Percentiles rank a stretch among this genome's conserved stretches.
Conservation (phyloP, 2,888 invertebrate genomes). For the Auanema sp. region DNA sequence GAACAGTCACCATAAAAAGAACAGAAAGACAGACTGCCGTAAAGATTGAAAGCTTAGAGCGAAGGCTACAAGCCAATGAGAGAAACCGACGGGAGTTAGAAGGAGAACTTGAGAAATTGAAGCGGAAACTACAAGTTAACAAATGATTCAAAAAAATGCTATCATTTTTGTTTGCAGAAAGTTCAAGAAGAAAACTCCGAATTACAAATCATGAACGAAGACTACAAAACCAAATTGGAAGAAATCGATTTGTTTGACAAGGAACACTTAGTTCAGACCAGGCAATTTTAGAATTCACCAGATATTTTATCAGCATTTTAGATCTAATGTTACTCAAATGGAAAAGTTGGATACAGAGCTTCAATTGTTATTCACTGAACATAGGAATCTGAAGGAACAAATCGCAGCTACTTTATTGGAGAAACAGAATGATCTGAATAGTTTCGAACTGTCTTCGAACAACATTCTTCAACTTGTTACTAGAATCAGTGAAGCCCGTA, state of each 20-base stretch:
- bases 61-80: conserved; percentile 35
- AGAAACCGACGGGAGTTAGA: conserved; percentile 35
- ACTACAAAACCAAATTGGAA: too few relatives aligned
- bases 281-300: too few relatives aligned
- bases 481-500: conserved; percentile 14
- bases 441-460: conserved; percentile 5
- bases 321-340: too few relatives aligned
- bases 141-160: too few relatives aligned
- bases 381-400: conserved; percentile 15
- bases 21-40: conserved; percentile 38
- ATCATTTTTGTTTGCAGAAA: too few relatives aligned
- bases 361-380: conserved; percentile 7
- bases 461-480: conserved; percentile 17
- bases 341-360: too few relatives aligned
- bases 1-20: conserved; percentile 32
- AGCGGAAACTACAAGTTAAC: conserved; percentile 10
- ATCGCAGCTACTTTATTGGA: conserved; percentile 5
- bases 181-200: too few relatives aligned
- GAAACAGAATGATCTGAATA: background rate
- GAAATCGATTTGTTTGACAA: too few relatives aligned
- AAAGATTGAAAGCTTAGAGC: conserved; percentile 38
- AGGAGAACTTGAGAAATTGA: conserved; percentile 38
- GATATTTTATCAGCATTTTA: too few relatives aligned
- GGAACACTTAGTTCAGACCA: too few relatives aligned
- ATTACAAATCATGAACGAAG: too few relatives aligned